These are phyloP conservation scores for Rhizomys pruinosus DNA, from an alignment of 2,113 vertebrate species.

Conservation along the genomic window DNA sequence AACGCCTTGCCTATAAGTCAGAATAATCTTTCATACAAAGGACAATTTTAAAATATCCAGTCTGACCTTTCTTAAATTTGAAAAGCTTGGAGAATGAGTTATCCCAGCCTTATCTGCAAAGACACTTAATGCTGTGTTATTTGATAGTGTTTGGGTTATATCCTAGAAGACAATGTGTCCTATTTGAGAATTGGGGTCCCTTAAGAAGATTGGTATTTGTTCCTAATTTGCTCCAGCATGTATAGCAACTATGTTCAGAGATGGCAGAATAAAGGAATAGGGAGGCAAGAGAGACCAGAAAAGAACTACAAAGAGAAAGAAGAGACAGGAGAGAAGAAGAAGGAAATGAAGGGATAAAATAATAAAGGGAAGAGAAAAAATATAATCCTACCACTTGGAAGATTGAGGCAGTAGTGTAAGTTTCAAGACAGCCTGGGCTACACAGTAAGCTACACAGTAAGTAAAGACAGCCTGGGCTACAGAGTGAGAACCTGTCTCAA, in stretches of 20 bases:
- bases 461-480: background rate
- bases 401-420: background rate
- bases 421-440: background rate
- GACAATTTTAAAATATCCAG: background rate
- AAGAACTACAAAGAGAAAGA: no score
- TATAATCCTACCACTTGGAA: background rate
- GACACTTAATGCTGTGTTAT: conserved; percentile 2
- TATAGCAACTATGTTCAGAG: background rate
- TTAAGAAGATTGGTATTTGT: background rate
- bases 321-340: background rate
- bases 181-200: background rate
- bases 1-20: background rate
- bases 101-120: conserved; percentile 29
- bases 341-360: background rate
- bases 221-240: background rate
- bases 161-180: background rate
- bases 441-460: background rate
- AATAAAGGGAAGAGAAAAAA: background rate
- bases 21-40: background rate
- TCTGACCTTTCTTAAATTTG: conserved; percentile 16
- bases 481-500: background rate
- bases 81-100: conserved; percentile 1
- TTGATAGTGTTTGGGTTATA: conserved; percentile 7
- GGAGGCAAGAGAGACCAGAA: background rate
- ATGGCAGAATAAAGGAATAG: background rate